Conservation (phyloP, 1,140 invertebrate genomes). For the Drosophila oshimai region DNA sequence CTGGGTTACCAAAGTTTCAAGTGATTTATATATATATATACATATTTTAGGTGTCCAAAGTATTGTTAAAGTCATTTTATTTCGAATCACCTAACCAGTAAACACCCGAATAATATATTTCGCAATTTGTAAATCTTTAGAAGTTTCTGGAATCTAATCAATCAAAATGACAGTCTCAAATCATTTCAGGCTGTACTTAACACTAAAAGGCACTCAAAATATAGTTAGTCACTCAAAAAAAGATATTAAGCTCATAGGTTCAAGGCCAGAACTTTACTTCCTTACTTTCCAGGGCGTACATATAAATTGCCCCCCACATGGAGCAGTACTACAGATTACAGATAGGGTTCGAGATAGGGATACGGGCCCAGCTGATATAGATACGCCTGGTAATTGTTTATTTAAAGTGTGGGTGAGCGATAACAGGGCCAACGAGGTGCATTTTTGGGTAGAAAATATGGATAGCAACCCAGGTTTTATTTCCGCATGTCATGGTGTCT, state of each 20-base stretch:
- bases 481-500: neutral
- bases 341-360: constrained; percentile 11
- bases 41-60: neutral
- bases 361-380: constrained; percentile 3
- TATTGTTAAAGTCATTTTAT: no score
- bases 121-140: neutral
- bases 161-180: neutral
- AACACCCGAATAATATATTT: neutral
- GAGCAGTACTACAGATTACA: neutral
- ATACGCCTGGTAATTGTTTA: constrained; percentile 22
- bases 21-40: no score
- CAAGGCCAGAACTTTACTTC: neutral
- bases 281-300: neutral
- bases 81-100: no score
- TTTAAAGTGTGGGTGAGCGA: constrained; percentile 5
- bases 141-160: neutral
- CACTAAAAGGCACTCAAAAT: no score
- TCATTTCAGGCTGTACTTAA: no score
- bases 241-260: neutral
- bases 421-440: neutral
- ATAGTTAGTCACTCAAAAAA: neutral
- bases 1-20: no score
- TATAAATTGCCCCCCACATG: neutral
- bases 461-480: neutral
- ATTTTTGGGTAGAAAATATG: neutral